A percentile compares a stretch with the other conserved stretches of the same genome.
Conservation (phyloP, 2,888 invertebrate genomes). For the Himalopsyche japonica region DNA sequence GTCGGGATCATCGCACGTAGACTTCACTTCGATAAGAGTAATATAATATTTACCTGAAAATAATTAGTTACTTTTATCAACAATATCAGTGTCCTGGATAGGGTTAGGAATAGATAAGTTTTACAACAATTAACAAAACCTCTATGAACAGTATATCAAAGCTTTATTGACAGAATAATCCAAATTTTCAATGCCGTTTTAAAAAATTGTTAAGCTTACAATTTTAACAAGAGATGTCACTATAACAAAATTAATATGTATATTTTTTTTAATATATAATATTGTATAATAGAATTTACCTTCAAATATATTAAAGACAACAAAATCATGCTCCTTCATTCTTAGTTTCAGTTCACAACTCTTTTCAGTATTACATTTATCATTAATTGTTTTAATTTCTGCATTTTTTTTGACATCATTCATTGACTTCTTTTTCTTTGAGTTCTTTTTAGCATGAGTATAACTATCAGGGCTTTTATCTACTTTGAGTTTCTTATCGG, state of each 20-base stretch:
- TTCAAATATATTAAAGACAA: conserved; percentile 45
- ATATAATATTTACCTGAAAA: conserved; percentile 42
- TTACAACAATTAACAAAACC: no score
- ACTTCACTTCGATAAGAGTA: conserved; percentile 47
- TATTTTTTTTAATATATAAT: no score
- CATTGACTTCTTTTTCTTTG: not conserved
- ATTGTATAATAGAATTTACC: conserved; percentile 43
- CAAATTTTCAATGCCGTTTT: no score
- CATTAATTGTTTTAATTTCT: not conserved
- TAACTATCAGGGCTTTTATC: not conserved
- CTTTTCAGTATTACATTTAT: not conserved
- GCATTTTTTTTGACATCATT: not conserved
- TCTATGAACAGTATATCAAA: no score
- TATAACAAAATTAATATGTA: not conserved
- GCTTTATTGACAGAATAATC: no score
- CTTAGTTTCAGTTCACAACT: conserved; percentile 39
- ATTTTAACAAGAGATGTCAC: not conserved
- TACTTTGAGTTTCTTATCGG: conserved; percentile 43
- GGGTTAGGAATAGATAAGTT: no score
- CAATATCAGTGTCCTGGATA: no score
- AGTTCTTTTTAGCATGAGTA: not conserved
- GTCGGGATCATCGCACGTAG: conserved; percentile 44
- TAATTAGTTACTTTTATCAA: conserved; percentile 33
- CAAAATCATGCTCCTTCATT: conserved; percentile 48
- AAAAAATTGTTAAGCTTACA: not conserved